phyloP scores from a whole-genome alignment of 1,140 invertebrate genomes.

The Eulimnadia texana region DNA sequence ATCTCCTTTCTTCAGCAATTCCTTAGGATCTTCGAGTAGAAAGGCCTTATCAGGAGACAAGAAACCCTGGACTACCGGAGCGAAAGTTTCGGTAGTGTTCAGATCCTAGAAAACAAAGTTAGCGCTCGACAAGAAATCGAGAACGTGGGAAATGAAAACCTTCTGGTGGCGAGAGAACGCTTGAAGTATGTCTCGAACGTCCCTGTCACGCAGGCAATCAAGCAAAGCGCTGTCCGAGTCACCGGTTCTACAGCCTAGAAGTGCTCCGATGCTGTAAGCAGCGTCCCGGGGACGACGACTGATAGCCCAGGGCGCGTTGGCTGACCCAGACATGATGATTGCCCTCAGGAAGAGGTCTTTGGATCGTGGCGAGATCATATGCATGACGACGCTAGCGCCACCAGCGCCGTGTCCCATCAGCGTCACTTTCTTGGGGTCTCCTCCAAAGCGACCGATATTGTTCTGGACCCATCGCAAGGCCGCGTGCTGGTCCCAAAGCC shows the following conservation, averaged over 20 bases:
- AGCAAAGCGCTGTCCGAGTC: constrained; percentile 29
- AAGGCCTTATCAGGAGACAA: constrained; percentile 33
- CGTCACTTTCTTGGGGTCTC: constrained; percentile 49
- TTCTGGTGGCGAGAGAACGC: constrained; percentile 41
- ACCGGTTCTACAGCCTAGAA: constrained; percentile 33
- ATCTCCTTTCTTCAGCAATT: constrained; percentile 31
- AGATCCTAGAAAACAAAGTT: constrained; percentile 30
- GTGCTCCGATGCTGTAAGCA: constrained; percentile 25
- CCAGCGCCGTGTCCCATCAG: constrained; percentile 51
- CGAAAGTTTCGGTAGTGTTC: constrained; percentile 36
- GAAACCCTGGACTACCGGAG: constrained; percentile 41
- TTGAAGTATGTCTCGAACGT: constrained; percentile 35
- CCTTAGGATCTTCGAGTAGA: constrained; percentile 35
- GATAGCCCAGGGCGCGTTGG: constrained; percentile 11
- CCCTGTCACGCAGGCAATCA: constrained; percentile 45
- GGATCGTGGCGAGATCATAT: constrained; percentile 43
- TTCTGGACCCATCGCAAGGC: constrained; percentile 53
- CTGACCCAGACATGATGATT: constrained; percentile 16
- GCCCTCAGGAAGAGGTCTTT: constrained; percentile 28
- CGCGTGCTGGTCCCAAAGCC: constrained; percentile 51
- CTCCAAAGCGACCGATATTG: constrained; percentile 55
- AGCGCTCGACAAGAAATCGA: neutral
- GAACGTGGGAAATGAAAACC: too few species aligned
- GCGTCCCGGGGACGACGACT: constrained; percentile 4
- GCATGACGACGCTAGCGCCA: constrained; percentile 41